Percentiles rank a stretch among this genome's conserved stretches.
Conservation (phyloP, 2,113 vertebrate species). For the Mixornis gularis region DNA sequence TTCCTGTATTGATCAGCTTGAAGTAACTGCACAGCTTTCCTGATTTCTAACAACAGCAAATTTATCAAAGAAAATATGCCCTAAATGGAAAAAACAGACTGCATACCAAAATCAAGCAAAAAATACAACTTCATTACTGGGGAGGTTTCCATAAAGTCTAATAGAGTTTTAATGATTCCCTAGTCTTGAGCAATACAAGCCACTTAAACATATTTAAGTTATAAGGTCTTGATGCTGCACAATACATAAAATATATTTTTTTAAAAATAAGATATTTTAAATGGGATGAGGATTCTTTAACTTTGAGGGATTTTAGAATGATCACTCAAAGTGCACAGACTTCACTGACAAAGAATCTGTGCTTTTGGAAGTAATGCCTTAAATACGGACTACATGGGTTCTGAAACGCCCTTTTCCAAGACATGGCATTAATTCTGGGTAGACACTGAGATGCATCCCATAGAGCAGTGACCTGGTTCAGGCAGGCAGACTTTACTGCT, state of each 20-base stretch:
- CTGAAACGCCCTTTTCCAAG: not conserved
- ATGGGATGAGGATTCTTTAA: not conserved
- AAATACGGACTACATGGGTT: not conserved
- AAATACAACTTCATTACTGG: not conserved
- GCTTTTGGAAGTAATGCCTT: not conserved
- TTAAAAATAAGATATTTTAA: not conserved
- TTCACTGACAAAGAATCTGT: not conserved
- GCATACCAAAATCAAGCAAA: not conserved
- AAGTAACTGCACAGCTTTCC: not conserved
- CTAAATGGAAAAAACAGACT: not conserved
- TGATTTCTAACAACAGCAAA: not conserved
- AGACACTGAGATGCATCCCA: not conserved
- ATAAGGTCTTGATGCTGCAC: not conserved
- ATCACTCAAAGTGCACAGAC: not conserved
- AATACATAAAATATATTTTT: rapidly evolving
- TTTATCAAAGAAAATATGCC: not conserved
- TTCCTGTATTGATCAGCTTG: not conserved
- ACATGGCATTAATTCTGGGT: not conserved
- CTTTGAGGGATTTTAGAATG: not conserved
- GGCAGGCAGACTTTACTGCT: not conserved
- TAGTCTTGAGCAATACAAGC: not conserved
- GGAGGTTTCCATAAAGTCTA: not conserved
- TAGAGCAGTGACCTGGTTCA: not conserved
- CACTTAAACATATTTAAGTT: not conserved
- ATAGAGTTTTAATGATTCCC: not conserved